Evolutionary conservation across 2,888 invertebrate genomes (phyloP).

Genomic region (Clistopyga incitator): DNA sequence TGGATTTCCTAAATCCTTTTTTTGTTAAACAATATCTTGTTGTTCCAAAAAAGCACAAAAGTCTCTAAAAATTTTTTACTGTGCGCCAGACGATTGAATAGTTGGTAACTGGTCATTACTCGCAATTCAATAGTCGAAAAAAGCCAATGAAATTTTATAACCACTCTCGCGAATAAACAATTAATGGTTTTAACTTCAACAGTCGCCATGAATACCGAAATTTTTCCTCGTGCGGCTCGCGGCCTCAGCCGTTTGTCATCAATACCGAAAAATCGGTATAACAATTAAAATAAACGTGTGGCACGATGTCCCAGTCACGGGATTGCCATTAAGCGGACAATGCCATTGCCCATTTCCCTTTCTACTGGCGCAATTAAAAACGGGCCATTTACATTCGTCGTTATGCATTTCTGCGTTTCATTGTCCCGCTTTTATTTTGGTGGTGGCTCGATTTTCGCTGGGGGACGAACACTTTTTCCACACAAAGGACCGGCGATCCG

Average conservation of each 20-base stretch:
- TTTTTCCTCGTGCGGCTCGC: too few species aligned
- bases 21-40: too few species aligned
- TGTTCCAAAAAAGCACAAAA: too few species aligned
- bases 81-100: too few species aligned
- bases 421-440: constrained; percentile 71
- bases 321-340: constrained; percentile 78
- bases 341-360: constrained; percentile 66
- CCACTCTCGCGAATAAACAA: too few species aligned
- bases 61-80: too few species aligned
- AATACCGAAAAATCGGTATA: constrained; percentile 70
- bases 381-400: constrained; percentile 75
- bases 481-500: constrained; percentile 32
- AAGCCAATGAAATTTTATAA: too few species aligned
- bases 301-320: constrained; percentile 26
- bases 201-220: too few species aligned
- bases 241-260: constrained; percentile 63
- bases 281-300: constrained; percentile 75
- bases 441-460: constrained; percentile 26
- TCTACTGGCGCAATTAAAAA: constrained; percentile 80
- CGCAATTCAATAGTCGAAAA: too few species aligned
- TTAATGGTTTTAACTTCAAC: too few species aligned
- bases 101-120: too few species aligned
- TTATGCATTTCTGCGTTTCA: constrained; percentile 81
- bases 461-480: constrained; percentile 21
- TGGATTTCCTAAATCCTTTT: too few species aligned